Conservation (phyloP, 2,797 vertebrate species). For the Halcyon smyrnensis region DNA sequence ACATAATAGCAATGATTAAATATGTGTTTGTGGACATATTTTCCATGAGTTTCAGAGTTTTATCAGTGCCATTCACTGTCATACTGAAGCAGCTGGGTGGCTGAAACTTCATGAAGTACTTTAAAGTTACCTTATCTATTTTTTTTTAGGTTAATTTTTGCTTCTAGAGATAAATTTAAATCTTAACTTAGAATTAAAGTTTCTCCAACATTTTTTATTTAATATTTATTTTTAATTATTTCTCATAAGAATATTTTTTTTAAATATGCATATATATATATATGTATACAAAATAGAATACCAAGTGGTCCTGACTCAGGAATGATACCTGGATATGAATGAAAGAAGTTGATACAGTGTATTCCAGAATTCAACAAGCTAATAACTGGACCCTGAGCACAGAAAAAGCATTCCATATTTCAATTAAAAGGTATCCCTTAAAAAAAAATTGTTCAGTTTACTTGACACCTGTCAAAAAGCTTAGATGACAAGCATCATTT, state of each 20-base stretch:
- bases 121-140: not conserved
- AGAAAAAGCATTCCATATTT: not conserved
- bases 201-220: not conserved
- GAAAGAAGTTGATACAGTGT: not conserved
- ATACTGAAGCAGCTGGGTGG: not conserved
- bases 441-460: not conserved
- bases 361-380: not conserved
- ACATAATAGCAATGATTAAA: conserved; percentile 16
- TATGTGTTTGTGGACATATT: not conserved
- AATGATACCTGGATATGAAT: not conserved
- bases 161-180: not conserved
- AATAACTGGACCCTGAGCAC: not conserved
- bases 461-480: conserved; percentile 63
- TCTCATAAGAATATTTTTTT: not conserved
- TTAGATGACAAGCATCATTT: conserved; percentile 50
- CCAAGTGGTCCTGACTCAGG: not conserved
- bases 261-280: not conserved
- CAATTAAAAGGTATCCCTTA: conserved; percentile 40
- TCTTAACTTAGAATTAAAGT: not conserved
- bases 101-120: not conserved
- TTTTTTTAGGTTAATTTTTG: not conserved
- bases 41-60: not conserved
- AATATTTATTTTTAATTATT: not conserved
- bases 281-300: not conserved
- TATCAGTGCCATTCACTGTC: not conserved